Evolutionary conservation across 64 coral and sea anemone species (phyloP).

Genomic region (Stylophora pistillata): DNA sequence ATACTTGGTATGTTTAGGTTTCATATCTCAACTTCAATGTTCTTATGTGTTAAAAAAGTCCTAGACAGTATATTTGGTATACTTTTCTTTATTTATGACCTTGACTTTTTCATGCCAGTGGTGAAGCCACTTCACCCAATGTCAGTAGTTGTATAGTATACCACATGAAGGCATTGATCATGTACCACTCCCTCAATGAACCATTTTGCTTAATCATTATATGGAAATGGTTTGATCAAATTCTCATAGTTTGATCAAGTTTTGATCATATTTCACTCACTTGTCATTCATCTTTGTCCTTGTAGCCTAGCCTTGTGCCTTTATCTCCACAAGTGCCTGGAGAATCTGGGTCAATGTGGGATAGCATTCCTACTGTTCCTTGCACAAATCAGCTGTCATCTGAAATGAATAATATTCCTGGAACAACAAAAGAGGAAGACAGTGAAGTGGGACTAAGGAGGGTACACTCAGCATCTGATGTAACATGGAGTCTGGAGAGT

Average conservation of each 20-base stretch:
- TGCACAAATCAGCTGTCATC: constrained; percentile 61
- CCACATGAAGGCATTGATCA: too few relatives aligned
- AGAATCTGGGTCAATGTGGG: constrained; percentile 39
- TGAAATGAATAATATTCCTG: neutral
- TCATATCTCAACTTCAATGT: too few relatives aligned
- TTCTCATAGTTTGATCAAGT: neutral
- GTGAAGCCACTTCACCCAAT: too few relatives aligned
- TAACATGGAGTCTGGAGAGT: constrained; percentile 18
- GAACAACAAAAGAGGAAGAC: neutral
- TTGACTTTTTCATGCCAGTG: too few relatives aligned
- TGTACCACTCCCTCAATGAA: too few relatives aligned
- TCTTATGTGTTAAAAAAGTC: too few relatives aligned
- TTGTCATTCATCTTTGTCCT: neutral
- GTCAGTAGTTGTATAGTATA: too few relatives aligned
- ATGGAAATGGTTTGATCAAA: neutral
- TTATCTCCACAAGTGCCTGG: neutral
- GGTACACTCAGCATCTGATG: constrained; percentile 5
- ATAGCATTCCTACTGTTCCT: constrained; percentile 67
- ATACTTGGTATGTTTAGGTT: too few relatives aligned
- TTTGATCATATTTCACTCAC: neutral
- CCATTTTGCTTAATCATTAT: too few relatives aligned
- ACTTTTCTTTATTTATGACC: too few relatives aligned
- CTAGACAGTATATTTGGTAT: too few relatives aligned
- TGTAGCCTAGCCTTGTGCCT: constrained; percentile 24
- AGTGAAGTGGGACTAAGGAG: constrained; percentile 5